phyloP scores from a whole-genome alignment of 35 echinoderm and acorn worm species.

The Ophioderma brevispina region DNA sequence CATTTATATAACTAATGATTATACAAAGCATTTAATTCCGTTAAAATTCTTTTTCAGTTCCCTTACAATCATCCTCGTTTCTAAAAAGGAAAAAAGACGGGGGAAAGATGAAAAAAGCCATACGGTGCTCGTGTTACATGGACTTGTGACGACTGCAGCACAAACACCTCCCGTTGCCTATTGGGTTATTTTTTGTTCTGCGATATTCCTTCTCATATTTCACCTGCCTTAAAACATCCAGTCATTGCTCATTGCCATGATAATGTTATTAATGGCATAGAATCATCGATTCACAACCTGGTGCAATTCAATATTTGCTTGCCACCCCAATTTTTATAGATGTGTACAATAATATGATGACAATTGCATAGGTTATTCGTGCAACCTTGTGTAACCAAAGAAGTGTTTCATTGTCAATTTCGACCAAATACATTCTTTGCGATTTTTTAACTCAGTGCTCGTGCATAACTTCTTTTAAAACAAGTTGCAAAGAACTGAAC shows the following conservation, averaged over 20 bases:
- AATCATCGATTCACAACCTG: slow-evolving; percentile 9
- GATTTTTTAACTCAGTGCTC: too few species aligned
- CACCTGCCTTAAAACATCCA: not conserved
- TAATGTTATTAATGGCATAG: slow-evolving; percentile 14
- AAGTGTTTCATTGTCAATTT: too few species aligned
- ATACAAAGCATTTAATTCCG: too few species aligned
- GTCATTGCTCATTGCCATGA: slow-evolving; percentile 4
- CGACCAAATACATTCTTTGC: too few species aligned
- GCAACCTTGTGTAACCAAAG: too few species aligned
- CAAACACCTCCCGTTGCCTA: not conserved
- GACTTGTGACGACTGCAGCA: not conserved
- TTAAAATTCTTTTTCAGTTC: too few species aligned
- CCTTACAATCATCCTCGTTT: not conserved
- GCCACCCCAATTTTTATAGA: not conserved
- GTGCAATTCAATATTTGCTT: slow-evolving; percentile 5
- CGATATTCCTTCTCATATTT: slow-evolving; percentile 5
- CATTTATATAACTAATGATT: too few species aligned
- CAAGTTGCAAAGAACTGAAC: too few species aligned
- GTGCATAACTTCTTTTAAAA: too few species aligned
- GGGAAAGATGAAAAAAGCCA: too few species aligned
- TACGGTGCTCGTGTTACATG: not conserved
- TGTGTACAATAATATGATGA: not conserved
- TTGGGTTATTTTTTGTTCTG: slow-evolving; percentile 14
- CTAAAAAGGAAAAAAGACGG: too few species aligned
- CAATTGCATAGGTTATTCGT: not conserved